Evolutionary conservation across 2,888 invertebrate genomes (phyloP).

Genomic region (Aelia acuminata): DNA sequence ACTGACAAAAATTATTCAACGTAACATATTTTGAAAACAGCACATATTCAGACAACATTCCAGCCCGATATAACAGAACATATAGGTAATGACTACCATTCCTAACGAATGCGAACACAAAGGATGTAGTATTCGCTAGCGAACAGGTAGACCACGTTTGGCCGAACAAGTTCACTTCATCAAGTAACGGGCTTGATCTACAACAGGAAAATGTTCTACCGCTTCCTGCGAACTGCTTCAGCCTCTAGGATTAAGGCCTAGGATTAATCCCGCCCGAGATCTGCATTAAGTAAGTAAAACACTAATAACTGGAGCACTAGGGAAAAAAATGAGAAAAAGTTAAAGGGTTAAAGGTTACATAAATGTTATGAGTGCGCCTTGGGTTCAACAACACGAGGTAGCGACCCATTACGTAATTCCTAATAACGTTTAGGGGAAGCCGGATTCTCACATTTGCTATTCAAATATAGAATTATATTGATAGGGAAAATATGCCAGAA

Average conservation of each 20-base stretch:
- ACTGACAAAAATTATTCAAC: no score
- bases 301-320: not conserved
- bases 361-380: slow-evolving; percentile 13
- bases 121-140: not conserved
- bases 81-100: not conserved
- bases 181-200: not conserved
- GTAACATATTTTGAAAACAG: no score
- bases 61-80: not conserved
- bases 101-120: not conserved
- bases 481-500: not conserved
- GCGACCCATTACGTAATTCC: not conserved
- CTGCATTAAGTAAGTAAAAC: not conserved
- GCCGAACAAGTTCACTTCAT: not conserved
- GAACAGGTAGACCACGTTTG: not conserved
- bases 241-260: not conserved
- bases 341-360: slow-evolving; percentile 17
- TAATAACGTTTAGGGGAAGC: slow-evolving; percentile 45
- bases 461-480: slow-evolving; percentile 1
- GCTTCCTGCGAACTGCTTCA: not conserved
- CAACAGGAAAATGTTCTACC: not conserved
- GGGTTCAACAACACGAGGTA: slow-evolving; percentile 39
- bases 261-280: not conserved
- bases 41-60: not conserved
- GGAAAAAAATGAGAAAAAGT: not conserved
- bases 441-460: not conserved